A percentile compares a stretch with the other conserved stretches of the same genome.
Evolutionary conservation across 2,888 invertebrate genomes (phyloP).

Genomic region (Criorhina ranunculi): DNA sequence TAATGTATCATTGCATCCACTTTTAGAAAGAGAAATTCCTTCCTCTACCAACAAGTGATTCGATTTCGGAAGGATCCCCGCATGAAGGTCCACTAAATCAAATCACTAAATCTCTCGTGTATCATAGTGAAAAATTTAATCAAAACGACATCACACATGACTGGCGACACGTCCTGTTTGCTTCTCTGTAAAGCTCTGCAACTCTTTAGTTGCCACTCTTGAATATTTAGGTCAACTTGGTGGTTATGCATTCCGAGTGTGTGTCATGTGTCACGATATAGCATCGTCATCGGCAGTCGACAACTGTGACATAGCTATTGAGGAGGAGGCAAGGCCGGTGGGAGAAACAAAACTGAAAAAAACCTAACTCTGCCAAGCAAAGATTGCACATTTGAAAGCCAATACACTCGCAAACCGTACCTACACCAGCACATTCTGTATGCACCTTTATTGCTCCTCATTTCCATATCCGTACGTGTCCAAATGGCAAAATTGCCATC

Average conservation of each 20-base stretch:
- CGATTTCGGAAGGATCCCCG: neutral
- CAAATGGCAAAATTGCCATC: conserved; percentile 75
- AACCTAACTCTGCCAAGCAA: conserved; percentile 27
- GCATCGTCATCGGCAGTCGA: conserved; percentile 58
- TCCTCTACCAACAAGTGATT: neutral
- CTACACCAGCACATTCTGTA: conserved; percentile 48
- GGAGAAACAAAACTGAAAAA: conserved; percentile 26
- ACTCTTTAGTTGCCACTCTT: conserved; percentile 52
- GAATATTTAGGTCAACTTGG: conserved; percentile 72
- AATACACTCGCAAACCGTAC: conserved; percentile 33
- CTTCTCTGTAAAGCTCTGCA: conserved; percentile 22
- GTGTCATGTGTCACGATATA: conserved; percentile 73
- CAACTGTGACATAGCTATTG: conserved; percentile 16
- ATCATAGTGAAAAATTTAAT: conserved; percentile 40
- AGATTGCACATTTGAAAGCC: conserved; percentile 66
- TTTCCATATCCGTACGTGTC: conserved; percentile 75
- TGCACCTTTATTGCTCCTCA: conserved; percentile 74
- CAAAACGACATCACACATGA: conserved; percentile 60
- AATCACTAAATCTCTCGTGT: conserved; percentile 10
- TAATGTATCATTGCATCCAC: no score
- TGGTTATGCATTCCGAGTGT: conserved; percentile 71
- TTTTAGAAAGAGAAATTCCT: no score
- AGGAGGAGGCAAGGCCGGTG: neutral
- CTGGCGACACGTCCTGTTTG: conserved; percentile 50
- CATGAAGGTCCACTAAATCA: neutral